Evolutionary conservation across 2,113 vertebrate species (phyloP), one percentile per base, ranked within the genome.

Genomic region (Apus apus): DNA sequence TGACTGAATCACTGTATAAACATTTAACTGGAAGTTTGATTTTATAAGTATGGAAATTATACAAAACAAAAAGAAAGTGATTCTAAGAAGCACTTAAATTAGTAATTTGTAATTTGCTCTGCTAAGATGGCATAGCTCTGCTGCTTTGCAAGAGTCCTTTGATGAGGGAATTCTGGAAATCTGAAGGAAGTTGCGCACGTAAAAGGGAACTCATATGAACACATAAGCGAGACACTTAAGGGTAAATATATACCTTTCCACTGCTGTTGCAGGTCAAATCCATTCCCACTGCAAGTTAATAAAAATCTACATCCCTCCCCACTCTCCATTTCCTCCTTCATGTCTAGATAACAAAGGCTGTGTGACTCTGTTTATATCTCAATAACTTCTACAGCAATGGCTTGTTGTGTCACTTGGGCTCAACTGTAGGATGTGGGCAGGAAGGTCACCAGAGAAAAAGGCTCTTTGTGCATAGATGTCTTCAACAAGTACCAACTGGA

Each of bases 101-200:
- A 96, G 96, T 90, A 61, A 95, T 96, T 96, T 96, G 91, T 96
- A 91, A 97, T 96, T 93, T 97, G 95, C 95, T 94, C 34, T 6
- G 71, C 65, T 72, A 60, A 90, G 58, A 40, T 34, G 40, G 83
- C 72, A 91, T 20, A 75, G 81, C 72, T 89, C 8, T 43, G 71
- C 54, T 62, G 61, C 74, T 80, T 43, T 77, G 70, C 87, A 38
- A 74, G 72, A 80, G 70, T 57, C 89, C 89, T 85, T 75, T 8
- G 54, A 82, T 78, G 77, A 75, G 81, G 67, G 45, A 66, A 50
- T 62, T 85, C 46, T 91, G 93, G 91, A 95, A 91, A 77, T 54
- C 60, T 17, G 46, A 53, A 89, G 88, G 88, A 70, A 96, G 95
- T 65, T 40, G 61, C 19, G 22, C 6, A 25, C 0, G 1, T 85